Evolutionary conservation across 2,797 vertebrate genomes (phyloP), one percentile per base, ranked within the genome.

Genomic region (Hafferia zeledoni): DNA sequence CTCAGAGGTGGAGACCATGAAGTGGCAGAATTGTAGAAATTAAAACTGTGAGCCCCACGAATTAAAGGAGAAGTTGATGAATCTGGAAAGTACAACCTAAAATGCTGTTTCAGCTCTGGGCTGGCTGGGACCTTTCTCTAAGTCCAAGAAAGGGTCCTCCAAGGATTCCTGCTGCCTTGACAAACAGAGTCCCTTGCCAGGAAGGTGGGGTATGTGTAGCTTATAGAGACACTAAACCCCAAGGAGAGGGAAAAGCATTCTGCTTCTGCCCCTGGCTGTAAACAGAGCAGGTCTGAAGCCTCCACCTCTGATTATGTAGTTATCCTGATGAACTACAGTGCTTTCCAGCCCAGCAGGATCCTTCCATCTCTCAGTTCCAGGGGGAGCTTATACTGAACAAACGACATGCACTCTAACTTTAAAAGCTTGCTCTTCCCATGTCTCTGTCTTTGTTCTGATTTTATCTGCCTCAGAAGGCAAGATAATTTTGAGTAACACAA

Each of bases 1-100:
- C 93, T 88, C 85, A 68, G 94, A 93, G 90, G 93, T 91, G 93
- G 95, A 90, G 89, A 96, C 64, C 16, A 8, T 87, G 70, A 93
- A 94, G 87, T 5, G 52, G 70, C 60, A 67, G 56, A 92, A 85
- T 89, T 97, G 90, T 90, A 79, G 74, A 97, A 95, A 67, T 74
- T 68, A 91, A 74, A 94, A 87, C 43, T 44, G 70, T 18, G 37
- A 94, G 67, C 74, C 70, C 56, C 52, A 49, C 76, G 49, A 95
- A 87, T 70, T 68, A 94, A 83, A 91, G 65, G 31, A 72, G 44
- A 79, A 72, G 52, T 79, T 75, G 83, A 87, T 77, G 37, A 91
- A 84, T 84, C 60, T 84, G 56, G 49, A 93, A 90, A 80, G 56
- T 74, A 27, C 31, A 50, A 55, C 56, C 28, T n/a, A 59, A 91